Base-by-base conservation (phyloP, 2,888 invertebrate species). In the Cataglyphis cursor region DNA sequence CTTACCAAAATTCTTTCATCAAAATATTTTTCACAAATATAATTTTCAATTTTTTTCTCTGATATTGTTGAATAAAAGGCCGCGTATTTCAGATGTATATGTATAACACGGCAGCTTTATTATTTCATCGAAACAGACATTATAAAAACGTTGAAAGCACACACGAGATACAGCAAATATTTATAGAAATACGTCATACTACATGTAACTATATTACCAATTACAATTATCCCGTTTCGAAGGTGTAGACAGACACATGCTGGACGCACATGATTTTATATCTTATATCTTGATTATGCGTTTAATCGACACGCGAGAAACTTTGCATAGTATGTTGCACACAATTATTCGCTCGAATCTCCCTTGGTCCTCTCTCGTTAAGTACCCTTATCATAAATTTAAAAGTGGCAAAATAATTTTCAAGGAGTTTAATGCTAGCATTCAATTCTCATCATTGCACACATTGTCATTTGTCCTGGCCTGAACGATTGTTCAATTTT, bases 91-190 rank as follows among this genome's bases (percentile, higher is more conserved):
- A 68, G 57, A 6, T 59, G 12, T 59, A 78, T 57, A 57, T 44
- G 38, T 24, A 62, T 35, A 70, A 24, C 48, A 64, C 15, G 61
- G 15, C n/a, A 41, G 21, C 28, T 54, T 65, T 61, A 66, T 68
- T 41, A n/a, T 9, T 64, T 38, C 68, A 35, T 70, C 35, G 35
- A 59, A 70, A 80, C 70, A 31, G 59, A 80, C 59, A 70, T 68
- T n/a, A 41, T 65, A 68, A 82, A 82, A 84, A 90, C 90, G 89
- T 89, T 81, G 87, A 90, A 90, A 90, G 89, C 89, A 88, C 88
- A 88, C 84, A 85, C 85, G 80, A 86, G 84, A 75, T 86, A 87
- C 85, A 89, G 85, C 85, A 73, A 87, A 89, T 84, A 89, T 83
- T 83, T 78, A 84, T 85, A 83, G 78, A 88, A 85, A 89, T 86